Percentiles rank a stretch among this genome's conserved stretches.
phyloP scores from a whole-genome alignment of 2,113 vertebrate genomes.

The Blennius ocellaris region DNA sequence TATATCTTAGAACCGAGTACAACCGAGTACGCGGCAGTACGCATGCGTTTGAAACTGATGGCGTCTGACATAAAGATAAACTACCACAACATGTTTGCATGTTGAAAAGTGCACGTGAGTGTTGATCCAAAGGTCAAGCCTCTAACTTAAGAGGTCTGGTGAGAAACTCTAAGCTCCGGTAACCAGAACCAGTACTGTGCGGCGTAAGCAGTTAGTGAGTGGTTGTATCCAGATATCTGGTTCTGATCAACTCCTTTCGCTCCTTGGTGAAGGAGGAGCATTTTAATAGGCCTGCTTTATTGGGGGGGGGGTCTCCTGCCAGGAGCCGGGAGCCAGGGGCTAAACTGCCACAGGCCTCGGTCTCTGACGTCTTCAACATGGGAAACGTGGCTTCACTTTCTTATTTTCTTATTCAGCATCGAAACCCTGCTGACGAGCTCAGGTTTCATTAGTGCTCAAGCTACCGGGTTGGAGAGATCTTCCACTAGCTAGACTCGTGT shows the following conservation, averaged over 20 bases:
- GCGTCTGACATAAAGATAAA: slow-evolving; percentile 32
- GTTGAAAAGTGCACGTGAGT: slow-evolving; percentile 2
- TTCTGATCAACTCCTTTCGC: slow-evolving; percentile 70
- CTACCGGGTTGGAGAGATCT: slow-evolving; percentile 16
- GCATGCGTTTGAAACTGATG: background rate
- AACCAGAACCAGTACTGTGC: slow-evolving; percentile 31
- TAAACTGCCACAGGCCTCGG: slow-evolving; percentile 53
- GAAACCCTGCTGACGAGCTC: slow-evolving; percentile 35
- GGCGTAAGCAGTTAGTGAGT: slow-evolving; percentile 52
- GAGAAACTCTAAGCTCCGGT: slow-evolving; percentile 36
- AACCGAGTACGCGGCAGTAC: slow-evolving; percentile 23
- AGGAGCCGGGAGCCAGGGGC: slow-evolving; percentile 64
- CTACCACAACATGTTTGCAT: slow-evolving; percentile 18
- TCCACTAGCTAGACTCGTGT: slow-evolving; percentile 1
- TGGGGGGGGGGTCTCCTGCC: slow-evolving; percentile 60
- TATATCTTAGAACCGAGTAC: slow-evolving; percentile 40
- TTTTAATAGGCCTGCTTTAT: slow-evolving; percentile 73
- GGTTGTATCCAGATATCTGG: slow-evolving; percentile 65
- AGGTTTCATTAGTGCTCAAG: slow-evolving; percentile 45
- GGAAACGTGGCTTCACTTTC: slow-evolving; percentile 42
- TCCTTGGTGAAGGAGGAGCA: slow-evolving; percentile 60
- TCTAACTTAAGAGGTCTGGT: slow-evolving; percentile 22
- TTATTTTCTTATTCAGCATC: slow-evolving; percentile 35
- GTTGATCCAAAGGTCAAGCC: slow-evolving; percentile 37
- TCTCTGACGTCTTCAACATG: slow-evolving; percentile 70